Base-by-base conservation (phyloP, 2,888 invertebrate genomes). In the Notocelia uddmanniana region DNA sequence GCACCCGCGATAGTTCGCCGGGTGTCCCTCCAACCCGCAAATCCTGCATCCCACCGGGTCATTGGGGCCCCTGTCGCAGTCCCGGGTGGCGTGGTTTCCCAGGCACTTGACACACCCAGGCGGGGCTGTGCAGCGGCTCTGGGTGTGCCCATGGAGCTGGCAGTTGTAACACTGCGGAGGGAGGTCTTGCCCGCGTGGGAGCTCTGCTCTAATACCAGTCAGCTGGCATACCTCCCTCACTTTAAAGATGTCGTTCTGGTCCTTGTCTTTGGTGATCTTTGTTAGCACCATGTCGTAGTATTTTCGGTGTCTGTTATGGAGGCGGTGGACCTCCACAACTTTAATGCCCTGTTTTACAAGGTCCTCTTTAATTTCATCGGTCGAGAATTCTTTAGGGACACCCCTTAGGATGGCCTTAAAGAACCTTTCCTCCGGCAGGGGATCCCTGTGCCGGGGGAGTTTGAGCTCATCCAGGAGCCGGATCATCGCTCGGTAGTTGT, bases 261-360 rank as follows among this genome's bases (percentile, higher is more conserved):
- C 0, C 0, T 21, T 3, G 3, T 9, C 19, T 0, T 9, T 1
- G 1, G 1, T 3, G 1, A 41, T 52, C 5, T 52, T 52, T 0
- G 21, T 21, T 18, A 52, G 13, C 2, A 52, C 21, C 13, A 52
- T 21, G 3, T 52, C 52, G 2, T 19, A 52, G 0, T 52, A 18
- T 3, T 1, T 2, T 3, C 19, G 2, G 11, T 52, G 0, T 0
- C 5, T 11, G 19, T 10, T 21, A 18, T 52, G 52, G 0, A 52
- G 10, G 0, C 52, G 19, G 21, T 52, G 21, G 0, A 52, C 21
- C 21, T 52, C 52, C 21, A 11, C 19, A 0, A 1, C 52, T 3
- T 52, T 3, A 0, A 52, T 52, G 9, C 8, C 21, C 0, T 52
- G 19, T 0, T 3, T 3, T 2, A 10, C 10, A 2, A 54, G 54